These are phyloP conservation scores for Malthinus flaveolus DNA, from an alignment of 2,888 invertebrate species.

Conservation along the genomic window DNA sequence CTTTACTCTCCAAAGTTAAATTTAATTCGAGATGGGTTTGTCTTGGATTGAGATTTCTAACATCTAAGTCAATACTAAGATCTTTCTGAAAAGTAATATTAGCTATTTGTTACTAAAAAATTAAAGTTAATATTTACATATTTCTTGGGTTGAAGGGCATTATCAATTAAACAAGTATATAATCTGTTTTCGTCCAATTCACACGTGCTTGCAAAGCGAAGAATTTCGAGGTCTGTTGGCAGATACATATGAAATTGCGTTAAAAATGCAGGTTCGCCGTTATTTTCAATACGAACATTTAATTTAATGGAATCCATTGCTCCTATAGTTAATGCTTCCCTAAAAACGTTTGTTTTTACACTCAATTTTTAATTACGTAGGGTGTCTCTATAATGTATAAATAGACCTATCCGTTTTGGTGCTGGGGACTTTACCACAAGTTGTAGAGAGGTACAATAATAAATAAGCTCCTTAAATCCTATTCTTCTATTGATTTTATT, in stretches of 20 bases:
- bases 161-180: conserved; percentile 38
- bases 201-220: conserved; percentile 38
- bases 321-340: conserved; percentile 43
- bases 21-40: conserved; percentile 32
- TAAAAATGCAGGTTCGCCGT: conserved; percentile 49
- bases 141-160: conserved; percentile 32
- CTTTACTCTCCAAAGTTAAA: conserved; percentile 38
- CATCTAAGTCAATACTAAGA: conserved; percentile 36
- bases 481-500: no score
- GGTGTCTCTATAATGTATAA: no score
- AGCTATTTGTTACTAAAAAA: background rate
- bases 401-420: no score
- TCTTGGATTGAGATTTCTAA: conserved; percentile 26
- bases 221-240: conserved; percentile 34
- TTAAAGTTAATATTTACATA: conserved; percentile 26
- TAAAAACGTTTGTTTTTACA: conserved; percentile 18
- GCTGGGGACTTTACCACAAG: no score
- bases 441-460: no score
- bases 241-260: conserved; percentile 38
- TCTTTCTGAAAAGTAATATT: conserved; percentile 17
- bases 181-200: conserved; percentile 22
- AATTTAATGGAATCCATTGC: conserved; percentile 39
- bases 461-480: no score
- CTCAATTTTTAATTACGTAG: no score
- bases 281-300: conserved; percentile 42